Percentiles rank a stretch among this genome's conserved stretches.
phyloP scores from a whole-genome alignment of 1,140 invertebrate genomes.

The Sycophila sp. region DNA sequence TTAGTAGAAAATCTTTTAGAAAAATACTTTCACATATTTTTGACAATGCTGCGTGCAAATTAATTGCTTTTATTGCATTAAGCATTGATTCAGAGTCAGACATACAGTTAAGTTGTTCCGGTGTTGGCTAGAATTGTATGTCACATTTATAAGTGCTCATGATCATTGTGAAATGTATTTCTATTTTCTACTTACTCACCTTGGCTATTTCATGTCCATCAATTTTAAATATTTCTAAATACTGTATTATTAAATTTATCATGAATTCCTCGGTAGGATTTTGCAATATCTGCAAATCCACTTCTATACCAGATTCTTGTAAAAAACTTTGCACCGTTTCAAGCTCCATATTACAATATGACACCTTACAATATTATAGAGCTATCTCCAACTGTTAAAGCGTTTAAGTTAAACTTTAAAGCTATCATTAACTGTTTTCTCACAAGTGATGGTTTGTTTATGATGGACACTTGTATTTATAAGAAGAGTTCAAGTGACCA shows the following conservation, averaged over 20 bases:
- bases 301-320: neutral
- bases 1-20: constrained; percentile 10
- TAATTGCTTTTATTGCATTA: constrained; percentile 2
- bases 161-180: neutral
- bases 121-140: neutral
- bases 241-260: neutral
- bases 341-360: neutral
- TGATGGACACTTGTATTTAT: no score
- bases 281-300: neutral
- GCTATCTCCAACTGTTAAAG: no score
- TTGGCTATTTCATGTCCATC: neutral
- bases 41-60: constrained; percentile 7
- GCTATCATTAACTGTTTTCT: no score
- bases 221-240: neutral
- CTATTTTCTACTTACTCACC: neutral
- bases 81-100: neutral
- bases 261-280: constrained; percentile 15
- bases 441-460: no score
- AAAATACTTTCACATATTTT: neutral
- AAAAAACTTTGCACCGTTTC: neutral
- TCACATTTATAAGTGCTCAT: neutral
- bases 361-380: no score
- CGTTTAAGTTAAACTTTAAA: no score
- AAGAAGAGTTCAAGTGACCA: no score
- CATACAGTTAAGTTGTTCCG: neutral